Evolutionary conservation across 37 sponge, comb jelly and placozoan genomes (phyloP).

Genomic region (Ephydatia muelleri): DNA sequence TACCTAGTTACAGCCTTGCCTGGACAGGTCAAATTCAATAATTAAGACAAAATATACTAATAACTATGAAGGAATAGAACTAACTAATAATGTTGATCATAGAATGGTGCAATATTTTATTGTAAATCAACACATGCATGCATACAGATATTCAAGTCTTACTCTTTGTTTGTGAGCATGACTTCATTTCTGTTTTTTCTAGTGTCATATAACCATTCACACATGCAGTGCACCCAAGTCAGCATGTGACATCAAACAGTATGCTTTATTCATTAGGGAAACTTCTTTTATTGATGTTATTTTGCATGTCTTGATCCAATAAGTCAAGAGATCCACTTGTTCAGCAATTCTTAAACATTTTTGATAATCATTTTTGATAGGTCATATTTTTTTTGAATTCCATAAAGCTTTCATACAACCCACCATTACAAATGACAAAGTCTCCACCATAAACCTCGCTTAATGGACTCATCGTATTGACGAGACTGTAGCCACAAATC

Average conservation of each 20-base stretch:
- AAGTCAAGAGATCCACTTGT: neutral
- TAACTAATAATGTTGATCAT: too few relatives aligned
- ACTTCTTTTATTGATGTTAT: neutral
- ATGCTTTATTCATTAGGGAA: neutral
- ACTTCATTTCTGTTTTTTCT: too few relatives aligned
- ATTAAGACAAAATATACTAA: too few relatives aligned
- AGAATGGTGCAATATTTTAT: too few relatives aligned
- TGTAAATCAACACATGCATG: too few relatives aligned
- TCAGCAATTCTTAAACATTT: neutral
- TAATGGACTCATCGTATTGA: neutral
- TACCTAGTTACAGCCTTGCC: too few relatives aligned
- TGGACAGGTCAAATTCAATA: too few relatives aligned
- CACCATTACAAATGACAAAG: neutral
- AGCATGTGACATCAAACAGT: neutral
- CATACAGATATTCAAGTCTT: too few relatives aligned
- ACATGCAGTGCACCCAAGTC: neutral
- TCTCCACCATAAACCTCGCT: neutral
- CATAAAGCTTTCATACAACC: neutral
- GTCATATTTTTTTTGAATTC: neutral
- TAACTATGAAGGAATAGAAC: too few relatives aligned
- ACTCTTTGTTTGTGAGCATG: too few relatives aligned
- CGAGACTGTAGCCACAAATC: neutral
- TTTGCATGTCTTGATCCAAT: neutral
- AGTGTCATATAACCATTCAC: neutral
- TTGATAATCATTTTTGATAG: neutral